A percentile compares a stretch with the other conserved stretches of the same genome.
These are phyloP conservation scores for Taurulus bubalis DNA, from an alignment of 2,113 vertebrate genomes.

Conservation along the genomic window DNA sequence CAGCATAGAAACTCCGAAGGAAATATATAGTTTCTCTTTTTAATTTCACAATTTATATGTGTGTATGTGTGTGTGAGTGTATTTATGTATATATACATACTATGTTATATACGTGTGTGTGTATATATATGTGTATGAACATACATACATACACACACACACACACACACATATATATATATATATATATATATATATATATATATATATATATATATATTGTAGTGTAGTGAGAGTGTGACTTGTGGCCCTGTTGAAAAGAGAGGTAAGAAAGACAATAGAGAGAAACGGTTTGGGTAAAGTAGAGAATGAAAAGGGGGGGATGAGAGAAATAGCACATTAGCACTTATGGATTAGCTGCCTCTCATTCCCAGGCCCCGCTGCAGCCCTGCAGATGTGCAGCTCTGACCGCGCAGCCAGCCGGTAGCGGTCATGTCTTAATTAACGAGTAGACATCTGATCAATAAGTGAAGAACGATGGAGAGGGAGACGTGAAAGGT, in stretches of 20 bases:
- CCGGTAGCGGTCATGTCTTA: conserved; percentile 76
- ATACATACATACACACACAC: too few species aligned
- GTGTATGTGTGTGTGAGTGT: too few species aligned
- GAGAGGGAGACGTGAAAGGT: conserved; percentile 60
- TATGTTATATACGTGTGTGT: too few species aligned
- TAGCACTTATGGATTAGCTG: conserved; percentile 81
- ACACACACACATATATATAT: neutral
- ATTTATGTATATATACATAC: too few species aligned
- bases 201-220: neutral
- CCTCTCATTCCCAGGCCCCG: conserved; percentile 75
- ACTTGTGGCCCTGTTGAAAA: neutral
- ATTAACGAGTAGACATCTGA: conserved; percentile 78
- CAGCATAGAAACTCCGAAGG: conserved; percentile 11
- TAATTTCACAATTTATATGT: conserved; percentile 27
- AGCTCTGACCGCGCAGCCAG: conserved; percentile 63
- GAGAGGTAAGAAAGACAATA: neutral
- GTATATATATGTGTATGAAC: too few species aligned
- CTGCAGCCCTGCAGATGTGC: conserved; percentile 67
- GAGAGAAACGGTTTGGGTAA: conserved; percentile 16
- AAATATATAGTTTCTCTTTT: conserved; percentile 35
- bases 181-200: too few species aligned
- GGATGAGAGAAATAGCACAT: conserved; percentile 65
- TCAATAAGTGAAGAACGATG: conserved; percentile 76
- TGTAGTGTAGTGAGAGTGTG: neutral
- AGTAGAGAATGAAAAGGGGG: conserved; percentile 55